These are phyloP conservation scores for Noctua janthe DNA, from an alignment of 2,888 invertebrate species.

Conservation along the genomic window DNA sequence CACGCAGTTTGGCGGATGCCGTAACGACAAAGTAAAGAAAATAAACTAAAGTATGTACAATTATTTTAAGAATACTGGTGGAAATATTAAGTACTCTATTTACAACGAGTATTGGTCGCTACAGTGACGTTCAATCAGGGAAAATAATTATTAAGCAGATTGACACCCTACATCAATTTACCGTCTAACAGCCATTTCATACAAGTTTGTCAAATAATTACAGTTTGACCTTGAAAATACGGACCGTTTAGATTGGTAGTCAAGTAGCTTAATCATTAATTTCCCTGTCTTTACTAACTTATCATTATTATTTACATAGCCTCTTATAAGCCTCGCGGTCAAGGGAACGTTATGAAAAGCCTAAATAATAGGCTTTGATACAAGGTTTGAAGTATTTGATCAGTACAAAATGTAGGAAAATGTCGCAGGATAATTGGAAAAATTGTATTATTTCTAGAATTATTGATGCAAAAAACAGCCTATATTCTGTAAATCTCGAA, in stretches of 20 bases:
- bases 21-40: slow-evolving; percentile 29
- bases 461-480: no score
- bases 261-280: slow-evolving; percentile 4
- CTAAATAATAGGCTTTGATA: not conserved
- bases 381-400: not conserved
- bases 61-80: slow-evolving; percentile 77
- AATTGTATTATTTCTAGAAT: no score
- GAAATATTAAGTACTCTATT: slow-evolving; percentile 70
- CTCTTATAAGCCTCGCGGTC: slow-evolving; percentile 40
- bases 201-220: not conserved
- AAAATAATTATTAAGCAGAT: not conserved
- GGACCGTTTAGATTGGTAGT: not conserved
- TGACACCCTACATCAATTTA: not conserved
- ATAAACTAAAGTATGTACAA: slow-evolving; percentile 70
- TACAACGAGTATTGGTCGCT: slow-evolving; percentile 69
- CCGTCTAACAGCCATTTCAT: not conserved
- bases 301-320: slow-evolving; percentile 53
- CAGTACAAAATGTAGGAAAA: not conserved
- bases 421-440: no score
- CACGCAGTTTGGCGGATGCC: not conserved
- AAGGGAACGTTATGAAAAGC: slow-evolving; percentile 12
- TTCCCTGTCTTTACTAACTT: slow-evolving; percentile 6
- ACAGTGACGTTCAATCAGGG: slow-evolving; percentile 29
- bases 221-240: no score
- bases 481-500: no score